Evolutionary conservation across 2,888 invertebrate species (phyloP), one percentile per base, ranked within the genome.

Genomic region (Nephrotoma guestfalica): DNA sequence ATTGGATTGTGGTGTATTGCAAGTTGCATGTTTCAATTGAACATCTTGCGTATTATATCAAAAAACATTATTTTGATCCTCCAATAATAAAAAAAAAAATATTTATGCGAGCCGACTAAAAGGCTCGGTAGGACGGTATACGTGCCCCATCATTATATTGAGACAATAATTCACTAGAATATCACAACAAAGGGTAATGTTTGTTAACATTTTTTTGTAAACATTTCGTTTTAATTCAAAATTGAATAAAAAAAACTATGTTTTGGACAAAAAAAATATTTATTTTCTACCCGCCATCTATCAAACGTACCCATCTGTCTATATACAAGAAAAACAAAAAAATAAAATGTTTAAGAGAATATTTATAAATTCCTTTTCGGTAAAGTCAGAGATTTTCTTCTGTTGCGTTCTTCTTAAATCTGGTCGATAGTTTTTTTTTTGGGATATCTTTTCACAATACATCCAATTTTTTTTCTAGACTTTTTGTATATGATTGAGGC

Each of bases 221-320:
- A 30, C 51, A 6, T 57, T 57, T 57, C 15, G 6, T 57, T 30
- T 71, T 11, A 71, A 71, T 71, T 71, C 71, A 71, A 57, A n/a
- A 57, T 57, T 57, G 51, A 57, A 15, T 57, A 7, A 57, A 71
- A 71, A 71, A 71, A 71, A 71, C 71, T 71, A 71, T 71, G 71
- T 71, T 71, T 71, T 71, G 71, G 71, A 71, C 71, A 71, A 71
- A 71, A 71, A 30, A 71, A 71, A 18, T 57, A 57, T 71, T 71
- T 71, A 71, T 85, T 85, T 85, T 18, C 2, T 85, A 43, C 41
- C 85, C 85, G 85, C 85, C 85, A 85, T 85, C 85, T 85, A 85
- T 85, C 85, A 85, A 85, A 85, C 85, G 85, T 85, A 45, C 85
- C 85, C 85, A 85, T 85, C 85, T 85, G 85, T 85, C 85, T 45